Evolutionary conservation across 64 coral and sea anemone species (phyloP).

Genomic region (Stichodactyla helianthus): DNA sequence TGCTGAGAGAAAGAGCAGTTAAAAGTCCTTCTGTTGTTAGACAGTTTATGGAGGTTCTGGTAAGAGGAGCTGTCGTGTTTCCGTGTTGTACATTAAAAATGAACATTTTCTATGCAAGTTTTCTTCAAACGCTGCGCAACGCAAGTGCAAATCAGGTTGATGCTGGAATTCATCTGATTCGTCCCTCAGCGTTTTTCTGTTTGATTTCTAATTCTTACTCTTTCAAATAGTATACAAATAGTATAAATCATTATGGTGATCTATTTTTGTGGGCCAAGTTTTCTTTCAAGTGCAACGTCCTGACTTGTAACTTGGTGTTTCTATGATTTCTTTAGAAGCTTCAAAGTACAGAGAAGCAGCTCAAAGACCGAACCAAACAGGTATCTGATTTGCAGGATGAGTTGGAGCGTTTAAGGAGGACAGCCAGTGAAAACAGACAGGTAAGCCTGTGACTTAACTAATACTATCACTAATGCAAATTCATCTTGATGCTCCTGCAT

Average conservation of each 20-base stretch:
- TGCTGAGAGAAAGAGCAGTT: background rate
- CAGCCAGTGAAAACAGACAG: constrained; percentile 47
- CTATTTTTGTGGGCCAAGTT: no score
- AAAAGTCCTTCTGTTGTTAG: background rate
- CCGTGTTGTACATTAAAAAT: no score
- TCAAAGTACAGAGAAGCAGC: constrained; percentile 77
- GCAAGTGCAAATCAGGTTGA: no score
- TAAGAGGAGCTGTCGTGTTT: background rate
- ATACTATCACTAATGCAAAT: background rate
- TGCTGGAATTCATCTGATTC: no score
- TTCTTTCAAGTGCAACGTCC: background rate
- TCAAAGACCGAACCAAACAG: constrained; percentile 62
- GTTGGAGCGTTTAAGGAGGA: constrained; percentile 57
- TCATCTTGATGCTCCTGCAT: no score
- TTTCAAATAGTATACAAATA: no score
- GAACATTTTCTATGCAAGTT: no score
- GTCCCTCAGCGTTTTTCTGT: no score
- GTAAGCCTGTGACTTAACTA: background rate
- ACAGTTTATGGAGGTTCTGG: background rate
- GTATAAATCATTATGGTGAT: no score
- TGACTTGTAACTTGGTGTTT: background rate
- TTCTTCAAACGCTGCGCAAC: no score
- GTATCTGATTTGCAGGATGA: constrained; percentile 60
- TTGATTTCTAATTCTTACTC: no score
- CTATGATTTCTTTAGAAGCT: constrained; percentile 54